phyloP scores from a whole-genome alignment of 35 echinoderm and acorn worm genomes.

The Acanthaster planci region DNA sequence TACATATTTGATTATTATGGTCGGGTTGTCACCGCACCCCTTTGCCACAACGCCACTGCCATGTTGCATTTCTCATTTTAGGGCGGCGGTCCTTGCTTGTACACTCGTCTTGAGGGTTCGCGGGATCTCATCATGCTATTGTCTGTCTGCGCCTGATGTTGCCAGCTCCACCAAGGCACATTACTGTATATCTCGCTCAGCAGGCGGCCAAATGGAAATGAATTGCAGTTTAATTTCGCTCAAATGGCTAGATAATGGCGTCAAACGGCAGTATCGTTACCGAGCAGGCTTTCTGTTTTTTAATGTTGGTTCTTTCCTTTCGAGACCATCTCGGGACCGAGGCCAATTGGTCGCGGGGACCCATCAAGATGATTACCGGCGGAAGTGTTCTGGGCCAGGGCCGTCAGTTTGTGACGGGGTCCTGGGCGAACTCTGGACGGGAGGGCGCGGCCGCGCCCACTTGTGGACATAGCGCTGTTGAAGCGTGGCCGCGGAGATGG shows the following conservation, averaged over 20 bases:
- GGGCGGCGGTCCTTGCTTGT: too few relatives aligned
- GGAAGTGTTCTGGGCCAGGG: background rate
- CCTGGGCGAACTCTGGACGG: background rate
- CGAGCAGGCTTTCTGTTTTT: background rate
- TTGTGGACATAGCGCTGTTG: background rate
- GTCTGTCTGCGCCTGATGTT: background rate
- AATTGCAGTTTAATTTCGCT: constrained; percentile 2
- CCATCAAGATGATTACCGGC: constrained; percentile 6
- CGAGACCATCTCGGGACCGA: background rate
- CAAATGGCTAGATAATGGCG: constrained; percentile 25
- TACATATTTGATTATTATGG: constrained; percentile 9
- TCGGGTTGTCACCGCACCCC: background rate
- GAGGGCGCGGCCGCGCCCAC: background rate
- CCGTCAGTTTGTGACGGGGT: background rate
- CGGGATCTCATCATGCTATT: background rate
- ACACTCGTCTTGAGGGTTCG: background rate
- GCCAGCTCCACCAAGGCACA: background rate
- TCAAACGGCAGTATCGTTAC: constrained; percentile 23
- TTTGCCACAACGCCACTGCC: background rate
- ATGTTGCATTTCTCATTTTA: background rate
- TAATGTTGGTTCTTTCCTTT: too few relatives aligned
- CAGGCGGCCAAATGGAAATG: background rate
- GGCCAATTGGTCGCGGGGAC: background rate
- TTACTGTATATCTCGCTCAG: background rate
- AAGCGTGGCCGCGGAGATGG: background rate